A percentile compares a stretch with the other conserved stretches of the same genome.
These are phyloP conservation scores for Littorina saxatilis DNA, from an alignment of 1,140 invertebrate species.

Conservation along the genomic window DNA sequence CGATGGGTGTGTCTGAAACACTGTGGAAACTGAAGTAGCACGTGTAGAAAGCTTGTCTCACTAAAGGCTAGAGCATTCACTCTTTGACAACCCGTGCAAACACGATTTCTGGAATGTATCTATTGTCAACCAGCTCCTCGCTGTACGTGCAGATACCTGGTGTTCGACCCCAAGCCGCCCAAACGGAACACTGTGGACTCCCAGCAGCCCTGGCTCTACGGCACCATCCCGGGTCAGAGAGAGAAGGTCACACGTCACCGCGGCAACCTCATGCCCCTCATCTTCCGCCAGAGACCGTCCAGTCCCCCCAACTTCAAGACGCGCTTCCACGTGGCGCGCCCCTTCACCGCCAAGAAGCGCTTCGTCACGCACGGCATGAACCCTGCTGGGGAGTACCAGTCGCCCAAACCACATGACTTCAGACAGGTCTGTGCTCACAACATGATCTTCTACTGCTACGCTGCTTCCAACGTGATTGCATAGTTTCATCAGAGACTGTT, in stretches of 20 bases:
- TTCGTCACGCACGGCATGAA: slow-evolving; percentile 66
- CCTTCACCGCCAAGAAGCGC: slow-evolving; percentile 70
- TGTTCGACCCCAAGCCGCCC: slow-evolving; percentile 70
- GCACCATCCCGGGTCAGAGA: slow-evolving; percentile 63
- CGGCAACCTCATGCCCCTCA: slow-evolving; percentile 52
- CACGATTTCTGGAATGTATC: no score
- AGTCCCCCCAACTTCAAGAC: slow-evolving; percentile 52
- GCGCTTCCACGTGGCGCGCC: slow-evolving; percentile 61
- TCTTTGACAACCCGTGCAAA: no score
- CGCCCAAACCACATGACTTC: slow-evolving; percentile 69
- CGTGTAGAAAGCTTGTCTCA: no score
- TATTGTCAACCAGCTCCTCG: no score
- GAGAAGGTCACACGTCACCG: slow-evolving; percentile 49
- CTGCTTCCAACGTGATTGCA: no score
- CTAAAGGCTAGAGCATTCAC: no score
- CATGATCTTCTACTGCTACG: background rate
- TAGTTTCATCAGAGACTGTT: background rate
- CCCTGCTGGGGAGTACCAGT: slow-evolving; percentile 54
- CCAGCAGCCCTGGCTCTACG: slow-evolving; percentile 71
- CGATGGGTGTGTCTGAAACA: no score
- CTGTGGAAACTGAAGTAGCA: no score
- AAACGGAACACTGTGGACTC: slow-evolving; percentile 70
- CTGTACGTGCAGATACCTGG: slow-evolving; percentile 50
- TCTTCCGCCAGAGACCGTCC: slow-evolving; percentile 39
- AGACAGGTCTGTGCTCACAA: slow-evolving; percentile 68